phyloP scores from a whole-genome alignment of 2,113 vertebrate genomes.

The Ivindomyrus marchei region DNA sequence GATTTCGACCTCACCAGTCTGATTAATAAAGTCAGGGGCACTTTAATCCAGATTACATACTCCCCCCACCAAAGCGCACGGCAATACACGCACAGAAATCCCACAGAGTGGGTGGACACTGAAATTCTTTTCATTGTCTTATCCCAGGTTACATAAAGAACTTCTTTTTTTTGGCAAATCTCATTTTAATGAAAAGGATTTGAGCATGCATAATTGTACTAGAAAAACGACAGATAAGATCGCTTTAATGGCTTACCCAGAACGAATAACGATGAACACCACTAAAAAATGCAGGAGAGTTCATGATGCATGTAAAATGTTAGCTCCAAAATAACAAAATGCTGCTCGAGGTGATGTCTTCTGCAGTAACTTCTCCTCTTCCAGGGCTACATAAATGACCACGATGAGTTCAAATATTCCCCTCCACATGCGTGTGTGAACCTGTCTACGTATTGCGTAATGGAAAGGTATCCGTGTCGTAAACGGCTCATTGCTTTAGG shows the following conservation, averaged over 20 bases:
- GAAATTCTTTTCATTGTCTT: neutral
- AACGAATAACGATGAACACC: neutral
- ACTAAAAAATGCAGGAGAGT: neutral
- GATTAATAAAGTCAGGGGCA: neutral
- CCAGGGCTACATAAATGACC: neutral
- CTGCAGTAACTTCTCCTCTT: neutral
- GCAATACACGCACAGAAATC: neutral
- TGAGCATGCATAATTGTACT: neutral
- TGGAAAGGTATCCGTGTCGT: neutral
- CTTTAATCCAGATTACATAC: neutral
- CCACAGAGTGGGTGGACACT: neutral
- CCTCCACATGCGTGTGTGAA: neutral
- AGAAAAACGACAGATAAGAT: neutral
- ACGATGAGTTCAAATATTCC: neutral
- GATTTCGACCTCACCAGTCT: neutral
- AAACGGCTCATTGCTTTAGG: neutral
- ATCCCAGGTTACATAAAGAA: neutral
- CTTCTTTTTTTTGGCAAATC: neutral
- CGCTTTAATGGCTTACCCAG: neutral
- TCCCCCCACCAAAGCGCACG: neutral
- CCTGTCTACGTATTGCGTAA: neutral
- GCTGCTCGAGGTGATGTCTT: neutral
- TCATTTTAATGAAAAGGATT: neutral
- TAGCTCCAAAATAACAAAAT: neutral
- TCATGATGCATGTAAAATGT: neutral